Evolutionary conservation across 2,797 vertebrate species (phyloP), one percentile per base, ranked within the genome.

Genomic region (Limosa lapponica): DNA sequence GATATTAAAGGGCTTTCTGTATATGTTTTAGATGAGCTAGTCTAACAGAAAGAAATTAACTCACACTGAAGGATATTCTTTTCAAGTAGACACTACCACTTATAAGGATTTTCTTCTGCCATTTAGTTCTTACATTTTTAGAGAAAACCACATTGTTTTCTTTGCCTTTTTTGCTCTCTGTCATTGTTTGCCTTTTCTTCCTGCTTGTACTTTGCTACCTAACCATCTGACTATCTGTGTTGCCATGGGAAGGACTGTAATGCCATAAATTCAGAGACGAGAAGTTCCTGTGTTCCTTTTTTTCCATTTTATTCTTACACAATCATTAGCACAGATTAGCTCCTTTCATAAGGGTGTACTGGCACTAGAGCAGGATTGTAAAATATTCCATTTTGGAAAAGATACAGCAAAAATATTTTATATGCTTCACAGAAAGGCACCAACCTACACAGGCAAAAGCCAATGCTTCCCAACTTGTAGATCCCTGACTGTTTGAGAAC

Each of bases 181-280:
- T 62, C 79, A 89, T 46, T 90, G 61, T 92, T 96, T 91, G 61
- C 64, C 27, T 93, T 93, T 92, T 92, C 57, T 91, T 92, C 83
- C 86, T 92, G 87, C 80, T 93, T 90, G 75, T 95, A 90, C 92
- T 96, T 96, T 91, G 82, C 84, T 86, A 92, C 79, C 2, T 27
- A 87, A 55, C 92, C 93, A 93, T 93, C 91, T 95, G 70, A 94
- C 82, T 91, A 16, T 88, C 88, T 80, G 85, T 91, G 94, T 97
- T 97, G 93, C 97, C 87, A 95, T 95, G 95, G 96, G 94, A 96
- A 97, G 94, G 81, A 70, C 79, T 91, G 71, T 88, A 95, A 93
- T 87, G 82, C 81, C 83, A 94, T 79, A 89, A 96, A 96, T 93
- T 81, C 78, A 94, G 69, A 75, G 51, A 39, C 71, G 67, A 70